Percentiles rank a stretch among this genome's conserved stretches.
phyloP scores from a whole-genome alignment of 1,140 invertebrate species.

The Nomia melanderi region DNA sequence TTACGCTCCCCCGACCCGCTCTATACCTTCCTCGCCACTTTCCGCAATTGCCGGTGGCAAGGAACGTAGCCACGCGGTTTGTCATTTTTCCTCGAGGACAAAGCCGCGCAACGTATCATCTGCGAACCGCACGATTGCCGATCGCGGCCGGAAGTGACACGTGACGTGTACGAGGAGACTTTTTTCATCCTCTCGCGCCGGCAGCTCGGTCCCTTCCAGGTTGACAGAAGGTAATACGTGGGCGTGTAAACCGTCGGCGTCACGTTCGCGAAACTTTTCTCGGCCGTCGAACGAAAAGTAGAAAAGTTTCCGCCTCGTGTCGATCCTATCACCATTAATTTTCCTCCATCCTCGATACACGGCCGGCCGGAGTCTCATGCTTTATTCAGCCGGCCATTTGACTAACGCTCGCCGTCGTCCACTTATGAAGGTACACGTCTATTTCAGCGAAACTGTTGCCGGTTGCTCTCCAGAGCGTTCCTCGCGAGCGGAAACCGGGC shows the following conservation, averaged over 20 bases:
- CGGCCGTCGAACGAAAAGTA: conserved; percentile 2
- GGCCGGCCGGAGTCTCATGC: not conserved
- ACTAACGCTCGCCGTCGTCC: not conserved
- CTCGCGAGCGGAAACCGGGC: no score
- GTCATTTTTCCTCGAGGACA: conserved; percentile 24
- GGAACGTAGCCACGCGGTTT: not conserved
- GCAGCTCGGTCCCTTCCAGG: not conserved
- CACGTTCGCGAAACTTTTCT: conserved; percentile 48
- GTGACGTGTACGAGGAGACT: conserved; percentile 1
- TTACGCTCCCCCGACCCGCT: not conserved
- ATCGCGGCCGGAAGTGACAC: conserved; percentile 39
- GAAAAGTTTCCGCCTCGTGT: conserved; percentile 24
- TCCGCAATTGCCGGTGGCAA: not conserved
- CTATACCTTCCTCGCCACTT: not conserved
- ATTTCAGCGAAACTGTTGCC: no score
- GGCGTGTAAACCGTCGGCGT: conserved; percentile 31
- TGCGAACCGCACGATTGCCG: conserved; percentile 17
- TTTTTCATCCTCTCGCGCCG: not conserved
- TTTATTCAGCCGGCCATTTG: not conserved
- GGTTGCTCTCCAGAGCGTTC: no score
- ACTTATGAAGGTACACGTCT: no score
- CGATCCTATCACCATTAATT: conserved; percentile 19
- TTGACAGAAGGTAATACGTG: conserved; percentile 38
- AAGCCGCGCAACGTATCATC: conserved; percentile 42
- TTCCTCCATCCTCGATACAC: conserved; percentile 8